A percentile compares a stretch with the other conserved stretches of the same genome.
These are phyloP conservation scores for Andrena hattorfiana DNA, from an alignment of 2,888 invertebrate genomes.

Conservation along the genomic window DNA sequence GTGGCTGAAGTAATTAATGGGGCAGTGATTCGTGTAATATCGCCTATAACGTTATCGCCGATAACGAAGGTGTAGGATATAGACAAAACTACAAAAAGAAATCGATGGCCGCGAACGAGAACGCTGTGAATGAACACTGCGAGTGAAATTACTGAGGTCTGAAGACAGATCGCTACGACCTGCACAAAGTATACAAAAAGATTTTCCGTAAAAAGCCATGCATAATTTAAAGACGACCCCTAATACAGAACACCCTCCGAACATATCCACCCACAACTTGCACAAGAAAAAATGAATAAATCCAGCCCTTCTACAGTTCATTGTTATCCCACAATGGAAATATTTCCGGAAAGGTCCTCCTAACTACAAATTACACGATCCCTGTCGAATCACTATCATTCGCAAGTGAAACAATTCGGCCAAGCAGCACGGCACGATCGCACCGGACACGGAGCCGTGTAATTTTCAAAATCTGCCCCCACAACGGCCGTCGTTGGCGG, in stretches of 20 bases:
- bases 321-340: neutral
- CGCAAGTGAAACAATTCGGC: constrained; percentile 38
- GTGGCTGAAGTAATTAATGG: neutral
- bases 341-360: constrained; percentile 4
- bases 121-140: no score
- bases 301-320: neutral
- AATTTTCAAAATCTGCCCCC: constrained; percentile 45
- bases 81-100: neutral
- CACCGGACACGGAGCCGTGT: constrained; percentile 9
- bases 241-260: no score
- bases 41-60: neutral
- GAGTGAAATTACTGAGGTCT: no score
- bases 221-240: no score
- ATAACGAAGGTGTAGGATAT: neutral
- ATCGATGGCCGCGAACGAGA: neutral
- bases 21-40: neutral
- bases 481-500: neutral
- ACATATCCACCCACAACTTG: no score
- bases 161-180: no score
- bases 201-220: no score
- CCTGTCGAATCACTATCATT: constrained; percentile 26
- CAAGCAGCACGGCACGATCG: neutral
- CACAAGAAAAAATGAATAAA: neutral
- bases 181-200: no score
- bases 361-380: constrained; percentile 8